Base-by-base conservation (phyloP, 53 echinoderm and acorn worm species). In the Glandiceps talaboti region DNA sequence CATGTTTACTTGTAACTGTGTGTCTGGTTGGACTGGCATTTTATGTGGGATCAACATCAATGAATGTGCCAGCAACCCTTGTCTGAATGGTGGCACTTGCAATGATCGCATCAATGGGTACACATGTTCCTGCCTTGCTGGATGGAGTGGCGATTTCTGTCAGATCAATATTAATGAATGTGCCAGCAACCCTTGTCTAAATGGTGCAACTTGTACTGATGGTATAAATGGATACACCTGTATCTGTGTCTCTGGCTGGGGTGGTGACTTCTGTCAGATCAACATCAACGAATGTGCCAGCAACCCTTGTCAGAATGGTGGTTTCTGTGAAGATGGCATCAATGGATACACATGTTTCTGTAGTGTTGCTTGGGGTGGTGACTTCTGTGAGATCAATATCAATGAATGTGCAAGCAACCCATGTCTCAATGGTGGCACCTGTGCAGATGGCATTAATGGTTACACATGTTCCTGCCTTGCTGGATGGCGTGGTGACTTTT, bases 291-390 rank as follows among this genome's bases (percentile, higher is more conserved):
- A 90, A 73, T 92, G 92, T 33, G 29, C 30, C 1, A 89, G 89
- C 64, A 33, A 27, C 1, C 92, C 92, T 0, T 92, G 92, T 31
- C n/a, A 74, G 27, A 92, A 92, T 72, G 74, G 27, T 0, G 92
- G 87, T 0, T 6, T 77, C 29, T 92, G 92, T 30, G 30, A 27
- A 1, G 92, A 92, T 81, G 74, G 30, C 76, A 78, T 90, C 28
- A 78, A 74, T n/a, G 84, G 92, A 1, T 92, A 85, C 74, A 78
- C 74, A 27, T 92, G 92, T 32, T 31, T 79, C 1, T 92, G 92
- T 75, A 73, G 32, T 6, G 72, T 75, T 20, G 89, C 87, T 10
- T 92, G 80, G 75, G 29, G 30, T 0, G 92, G 92, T 1, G 29
- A 12, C 33, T 76, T 75, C 1, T 92, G 92, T 73, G 85, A 85